Percentiles rank a stretch among this genome's conserved stretches.
These are phyloP conservation scores for Coenobita brevimanus DNA, from an alignment of 1,140 invertebrate genomes.

Conservation along the genomic window DNA sequence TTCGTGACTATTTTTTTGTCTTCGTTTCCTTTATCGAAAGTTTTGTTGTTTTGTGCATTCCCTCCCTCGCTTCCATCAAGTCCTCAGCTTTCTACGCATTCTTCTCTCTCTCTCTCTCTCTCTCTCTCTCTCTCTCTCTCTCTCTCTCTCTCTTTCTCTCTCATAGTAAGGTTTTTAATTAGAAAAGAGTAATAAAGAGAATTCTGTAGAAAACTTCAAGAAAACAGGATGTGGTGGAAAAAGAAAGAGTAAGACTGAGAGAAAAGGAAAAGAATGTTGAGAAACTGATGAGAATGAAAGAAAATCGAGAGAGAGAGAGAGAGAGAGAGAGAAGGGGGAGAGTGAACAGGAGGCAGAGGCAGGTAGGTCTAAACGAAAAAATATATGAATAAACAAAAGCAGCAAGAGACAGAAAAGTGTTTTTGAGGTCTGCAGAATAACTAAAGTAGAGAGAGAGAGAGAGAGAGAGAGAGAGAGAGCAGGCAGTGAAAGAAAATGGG, in stretches of 20 bases:
- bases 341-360: background rate
- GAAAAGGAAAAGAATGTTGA: background rate
- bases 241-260: slow-evolving; percentile 17
- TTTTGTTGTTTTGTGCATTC: background rate
- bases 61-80: background rate
- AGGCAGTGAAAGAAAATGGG: background rate
- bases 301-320: slow-evolving; percentile 38
- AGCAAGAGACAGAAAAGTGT: no score
- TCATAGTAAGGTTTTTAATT: background rate
- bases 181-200: background rate
- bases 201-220: background rate
- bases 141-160: background rate
- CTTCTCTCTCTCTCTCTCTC: background rate
- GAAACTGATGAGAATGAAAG: background rate
- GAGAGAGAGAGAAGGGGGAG: background rate
- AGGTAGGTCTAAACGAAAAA: no score
- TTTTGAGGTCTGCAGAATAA: no score
- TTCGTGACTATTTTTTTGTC: no score
- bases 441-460: no score
- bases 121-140: background rate
- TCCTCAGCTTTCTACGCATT: background rate
- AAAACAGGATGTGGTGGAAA: background rate
- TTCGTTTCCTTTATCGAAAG: background rate
- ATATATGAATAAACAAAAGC: no score
- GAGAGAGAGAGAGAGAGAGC: no score